Evolutionary conservation across 2,797 vertebrate genomes (phyloP).

Genomic region (Lemur catta): DNA sequence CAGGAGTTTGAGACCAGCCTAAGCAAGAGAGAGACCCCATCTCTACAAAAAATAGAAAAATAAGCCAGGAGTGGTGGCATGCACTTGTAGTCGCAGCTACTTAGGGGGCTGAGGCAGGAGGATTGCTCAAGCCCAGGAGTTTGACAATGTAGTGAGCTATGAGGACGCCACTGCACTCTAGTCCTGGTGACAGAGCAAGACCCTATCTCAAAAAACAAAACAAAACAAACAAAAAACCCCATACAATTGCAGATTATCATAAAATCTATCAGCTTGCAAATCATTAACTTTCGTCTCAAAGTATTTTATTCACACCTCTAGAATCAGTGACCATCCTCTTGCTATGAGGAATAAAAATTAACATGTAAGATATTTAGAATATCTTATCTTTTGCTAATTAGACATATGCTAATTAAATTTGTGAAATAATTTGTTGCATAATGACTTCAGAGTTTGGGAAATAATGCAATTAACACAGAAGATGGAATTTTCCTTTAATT

Average conservation of each 20-base stretch:
- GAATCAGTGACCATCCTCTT: neutral
- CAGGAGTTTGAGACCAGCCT: too few species aligned
- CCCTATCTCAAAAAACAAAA: neutral
- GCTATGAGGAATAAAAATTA: conserved; percentile 40
- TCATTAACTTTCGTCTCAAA: conserved; percentile 21
- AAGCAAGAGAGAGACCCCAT: too few species aligned
- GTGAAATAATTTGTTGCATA: neutral
- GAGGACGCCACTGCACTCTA: neutral
- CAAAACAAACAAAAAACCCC: too few species aligned
- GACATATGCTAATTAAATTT: neutral
- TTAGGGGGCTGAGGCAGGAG: too few species aligned
- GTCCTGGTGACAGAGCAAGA: neutral
- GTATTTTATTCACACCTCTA: neutral
- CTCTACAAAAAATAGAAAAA: too few species aligned
- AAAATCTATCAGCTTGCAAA: conserved; percentile 39
- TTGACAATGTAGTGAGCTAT: neutral
- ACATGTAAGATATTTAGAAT: conserved; percentile 5
- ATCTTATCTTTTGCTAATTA: conserved; percentile 14
- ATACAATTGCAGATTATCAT: neutral
- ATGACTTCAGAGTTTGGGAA: neutral
- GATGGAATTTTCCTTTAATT: neutral
- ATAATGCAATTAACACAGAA: neutral
- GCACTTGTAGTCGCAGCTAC: too few species aligned
- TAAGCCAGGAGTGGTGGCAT: too few species aligned
- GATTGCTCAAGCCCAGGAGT: neutral